A percentile compares a stretch with the other conserved stretches of the same genome.
Conservation (phyloP, 2,113 vertebrate genomes). For the Cichladusa arquata region DNA sequence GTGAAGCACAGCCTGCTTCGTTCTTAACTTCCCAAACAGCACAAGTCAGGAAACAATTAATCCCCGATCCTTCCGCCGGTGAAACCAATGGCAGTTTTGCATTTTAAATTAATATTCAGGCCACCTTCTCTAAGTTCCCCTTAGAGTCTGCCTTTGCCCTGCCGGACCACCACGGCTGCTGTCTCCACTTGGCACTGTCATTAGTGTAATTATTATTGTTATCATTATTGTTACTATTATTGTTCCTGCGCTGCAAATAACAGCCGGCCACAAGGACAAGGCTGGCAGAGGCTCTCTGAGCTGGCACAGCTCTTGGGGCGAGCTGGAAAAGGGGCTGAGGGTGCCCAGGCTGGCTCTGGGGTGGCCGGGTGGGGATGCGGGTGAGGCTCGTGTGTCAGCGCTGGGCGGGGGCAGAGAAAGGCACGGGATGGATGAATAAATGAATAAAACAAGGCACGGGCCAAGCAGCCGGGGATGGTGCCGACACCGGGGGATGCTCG, state of each 20-base stretch:
- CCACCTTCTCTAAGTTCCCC: background rate
- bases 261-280: background rate
- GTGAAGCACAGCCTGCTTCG: background rate
- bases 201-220: background rate
- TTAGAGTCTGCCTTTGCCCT: background rate
- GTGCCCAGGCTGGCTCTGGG: background rate
- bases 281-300: background rate
- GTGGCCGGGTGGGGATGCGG: conserved; percentile 41
- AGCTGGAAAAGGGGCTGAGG: background rate
- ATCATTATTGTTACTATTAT: background rate
- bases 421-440: background rate
- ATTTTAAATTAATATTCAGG: background rate
- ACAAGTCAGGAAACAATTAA: background rate
- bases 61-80: background rate
- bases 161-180: background rate
- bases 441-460: no score
- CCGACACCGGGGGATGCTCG: no score
- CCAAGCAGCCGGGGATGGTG: conserved; percentile 9
- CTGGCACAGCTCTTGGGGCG: background rate
- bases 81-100: background rate
- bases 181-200: background rate
- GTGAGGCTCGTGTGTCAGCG: conserved; percentile 2
- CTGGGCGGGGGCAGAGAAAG: background rate
- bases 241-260: background rate
- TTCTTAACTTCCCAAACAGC: background rate